Conservation (phyloP, 37 sponge, comb jelly and placozoan species). For the Diacarnus erythraeanus region DNA sequence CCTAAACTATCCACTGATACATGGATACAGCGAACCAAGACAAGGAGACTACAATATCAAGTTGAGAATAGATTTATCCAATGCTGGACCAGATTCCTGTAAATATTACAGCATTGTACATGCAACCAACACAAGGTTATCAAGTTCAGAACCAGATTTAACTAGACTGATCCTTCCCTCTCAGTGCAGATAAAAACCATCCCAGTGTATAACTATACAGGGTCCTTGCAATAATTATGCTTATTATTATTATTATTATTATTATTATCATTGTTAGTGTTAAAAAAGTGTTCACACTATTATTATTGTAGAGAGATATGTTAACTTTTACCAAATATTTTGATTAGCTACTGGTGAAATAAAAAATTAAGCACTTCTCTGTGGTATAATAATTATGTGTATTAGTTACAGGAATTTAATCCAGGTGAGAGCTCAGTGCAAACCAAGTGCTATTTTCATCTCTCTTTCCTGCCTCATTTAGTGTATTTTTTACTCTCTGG, state of each 20-base stretch:
- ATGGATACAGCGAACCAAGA: too few relatives aligned
- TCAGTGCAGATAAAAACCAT: too few relatives aligned
- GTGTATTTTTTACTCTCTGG: neutral
- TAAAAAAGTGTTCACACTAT: too few relatives aligned
- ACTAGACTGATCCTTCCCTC: neutral
- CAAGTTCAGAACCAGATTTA: neutral
- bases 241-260: too few relatives aligned
- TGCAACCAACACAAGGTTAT: neutral
- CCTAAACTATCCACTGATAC: neutral
- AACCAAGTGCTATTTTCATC: constrained; percentile 11
- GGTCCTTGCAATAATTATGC: too few relatives aligned
- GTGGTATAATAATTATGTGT: neutral
- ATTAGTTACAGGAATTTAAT: neutral
- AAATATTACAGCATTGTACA: neutral
- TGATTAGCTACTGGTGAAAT: too few relatives aligned
- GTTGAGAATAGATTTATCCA: neutral
- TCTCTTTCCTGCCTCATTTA: neutral
- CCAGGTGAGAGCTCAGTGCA: constrained; percentile 27
- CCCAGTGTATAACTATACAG: too few relatives aligned
- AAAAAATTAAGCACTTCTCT: neutral
- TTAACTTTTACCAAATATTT: too few relatives aligned
- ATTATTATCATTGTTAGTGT: too few relatives aligned
- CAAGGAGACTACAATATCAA: neutral
- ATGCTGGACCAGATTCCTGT: neutral
- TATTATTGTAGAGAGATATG: too few relatives aligned